Percentiles rank a stretch among this genome's conserved stretches.
These are phyloP conservation scores for Globia sparganii DNA, from an alignment of 2,888 invertebrate genomes.

Conservation along the genomic window DNA sequence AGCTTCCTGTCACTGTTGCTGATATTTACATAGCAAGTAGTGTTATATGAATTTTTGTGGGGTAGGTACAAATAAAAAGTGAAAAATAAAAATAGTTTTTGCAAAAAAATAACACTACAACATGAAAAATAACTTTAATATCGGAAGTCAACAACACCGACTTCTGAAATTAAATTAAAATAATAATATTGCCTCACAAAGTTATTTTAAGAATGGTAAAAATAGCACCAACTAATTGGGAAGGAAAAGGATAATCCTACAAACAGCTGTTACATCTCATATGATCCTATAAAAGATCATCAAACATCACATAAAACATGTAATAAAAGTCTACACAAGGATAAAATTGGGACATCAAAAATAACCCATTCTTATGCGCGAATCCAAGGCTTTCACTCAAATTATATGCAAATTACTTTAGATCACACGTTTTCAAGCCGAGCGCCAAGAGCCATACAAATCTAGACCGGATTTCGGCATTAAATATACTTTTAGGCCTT, in stretches of 20 bases:
- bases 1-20: too few relatives aligned
- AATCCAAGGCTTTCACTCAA: conserved; percentile 19
- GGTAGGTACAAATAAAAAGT: too few relatives aligned
- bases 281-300: conserved; percentile 23
- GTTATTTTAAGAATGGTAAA: conserved; percentile 12
- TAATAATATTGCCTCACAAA: background rate
- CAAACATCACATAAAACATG: too few relatives aligned
- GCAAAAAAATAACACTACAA: too few relatives aligned
- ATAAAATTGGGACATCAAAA: conserved; percentile 25
- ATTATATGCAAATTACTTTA: conserved; percentile 49
- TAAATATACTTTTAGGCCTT: background rate
- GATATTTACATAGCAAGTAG: too few relatives aligned
- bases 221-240: background rate
- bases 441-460: background rate
- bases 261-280: background rate
- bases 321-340: conserved; percentile 14
- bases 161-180: too few relatives aligned
- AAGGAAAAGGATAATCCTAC: background rate
- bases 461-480: background rate
- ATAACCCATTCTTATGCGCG: conserved; percentile 21
- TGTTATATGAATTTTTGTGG: too few relatives aligned
- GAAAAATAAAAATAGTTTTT: too few relatives aligned
- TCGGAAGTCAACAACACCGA: too few relatives aligned
- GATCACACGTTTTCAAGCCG: conserved; percentile 13
- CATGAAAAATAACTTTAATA: too few relatives aligned